Evolutionary conservation across 2,888 invertebrate genomes (phyloP), one percentile per base, ranked within the genome.

Genomic region (Tuberolachnus salignus): DNA sequence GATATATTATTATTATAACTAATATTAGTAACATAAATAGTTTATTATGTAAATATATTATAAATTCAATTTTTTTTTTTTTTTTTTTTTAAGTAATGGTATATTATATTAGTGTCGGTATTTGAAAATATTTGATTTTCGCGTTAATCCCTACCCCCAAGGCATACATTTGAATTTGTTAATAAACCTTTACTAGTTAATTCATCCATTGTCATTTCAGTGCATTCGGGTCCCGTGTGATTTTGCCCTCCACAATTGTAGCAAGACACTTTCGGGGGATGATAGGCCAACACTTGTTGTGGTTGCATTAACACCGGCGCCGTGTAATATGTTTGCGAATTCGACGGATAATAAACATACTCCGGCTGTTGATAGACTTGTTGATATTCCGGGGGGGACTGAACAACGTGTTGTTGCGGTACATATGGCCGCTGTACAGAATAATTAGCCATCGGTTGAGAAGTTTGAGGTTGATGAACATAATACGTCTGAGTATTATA

Each of bases 171-270:
- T 53, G 6, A 34, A 34, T 34, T 42, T 21, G 13, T 19, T 16
- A 3, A 11, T 16, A 1, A 81, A 85, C 85, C 84, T 84, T 84
- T 85, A 83, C 85, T 86, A 70, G 94, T 94, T 87, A 95, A 92
- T 86, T 95, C 94, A 86, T 97, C 96, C 90, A 97, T 94, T 80
- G 94, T 94, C 82, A 92, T 92, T 85, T 94, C 94, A 84, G 92
- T 92, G 86, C 97, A 97, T 83, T 96, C 96, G 83, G 90, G 88
- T 34, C 95, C 95, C 71, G 89, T 88, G 86, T 97, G 97, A 72
- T 90, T 92, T 80, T 90, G 89, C 74, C 91, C 92, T 81, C 97
- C 97, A 87, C 97, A 97, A 86, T 97, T 97, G 88, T 93, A 96
- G 87, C 97, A 97, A 61, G 93, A 92, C 75, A 90, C 87, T 85